These are phyloP conservation scores for Oreochromis aureus DNA, from an alignment of 2,113 vertebrate species.

Conservation along the genomic window DNA sequence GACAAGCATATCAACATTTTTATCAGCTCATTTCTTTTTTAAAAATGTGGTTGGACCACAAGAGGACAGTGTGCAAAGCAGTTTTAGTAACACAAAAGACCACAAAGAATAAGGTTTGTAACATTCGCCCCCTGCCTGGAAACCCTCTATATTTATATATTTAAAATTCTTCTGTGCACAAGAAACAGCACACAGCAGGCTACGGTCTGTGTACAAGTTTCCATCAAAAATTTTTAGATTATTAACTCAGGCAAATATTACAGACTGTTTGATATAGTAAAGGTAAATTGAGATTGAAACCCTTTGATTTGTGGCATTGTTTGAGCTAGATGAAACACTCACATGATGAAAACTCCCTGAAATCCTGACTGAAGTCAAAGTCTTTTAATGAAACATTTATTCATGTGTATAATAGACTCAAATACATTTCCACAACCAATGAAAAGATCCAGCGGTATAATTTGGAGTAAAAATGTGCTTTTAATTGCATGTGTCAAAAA, in stretches of 20 bases:
- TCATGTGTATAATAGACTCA: background rate
- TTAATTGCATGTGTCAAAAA: conserved; percentile 41
- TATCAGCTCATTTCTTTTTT: background rate
- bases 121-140: background rate
- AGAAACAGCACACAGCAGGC: background rate
- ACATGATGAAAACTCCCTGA: conserved; percentile 48
- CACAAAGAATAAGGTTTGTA: background rate
- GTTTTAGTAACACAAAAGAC: background rate
- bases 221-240: background rate
- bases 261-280: background rate
- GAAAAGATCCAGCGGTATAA: conserved; percentile 10
- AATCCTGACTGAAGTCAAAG: conserved; percentile 34
- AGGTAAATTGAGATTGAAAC: background rate
- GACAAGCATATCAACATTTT: background rate
- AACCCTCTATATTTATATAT: background rate
- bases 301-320: conserved; percentile 37
- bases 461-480: conserved; percentile 9
- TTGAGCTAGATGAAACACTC: conserved; percentile 7
- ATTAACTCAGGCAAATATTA: conserved; percentile 9
- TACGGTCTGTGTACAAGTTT: background rate
- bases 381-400: conserved; percentile 52
- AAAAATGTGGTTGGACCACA: background rate
- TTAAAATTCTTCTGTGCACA: background rate
- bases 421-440: background rate
- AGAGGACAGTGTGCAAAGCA: background rate